phyloP scores from a whole-genome alignment of 2,113 vertebrate species.

The Chinchilla lanigera region DNA sequence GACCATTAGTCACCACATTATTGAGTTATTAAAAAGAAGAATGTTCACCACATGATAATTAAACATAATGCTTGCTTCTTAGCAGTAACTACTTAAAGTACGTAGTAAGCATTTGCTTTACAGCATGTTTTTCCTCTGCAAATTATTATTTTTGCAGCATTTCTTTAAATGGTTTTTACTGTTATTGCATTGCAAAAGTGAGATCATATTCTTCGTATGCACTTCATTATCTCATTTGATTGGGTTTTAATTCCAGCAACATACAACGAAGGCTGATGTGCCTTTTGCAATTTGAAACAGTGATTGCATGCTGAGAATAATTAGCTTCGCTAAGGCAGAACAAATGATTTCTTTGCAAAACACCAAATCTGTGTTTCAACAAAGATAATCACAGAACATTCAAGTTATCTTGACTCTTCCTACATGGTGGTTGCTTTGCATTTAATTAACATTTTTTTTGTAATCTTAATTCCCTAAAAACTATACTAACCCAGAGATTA shows the following conservation, averaged over 20 bases:
- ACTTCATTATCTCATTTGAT: slow-evolving; percentile 87
- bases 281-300: slow-evolving; percentile 83
- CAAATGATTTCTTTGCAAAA: slow-evolving; percentile 82
- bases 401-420: slow-evolving; percentile 62
- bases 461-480: slow-evolving; percentile 69
- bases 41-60: slow-evolving; percentile 72
- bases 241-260: slow-evolving; percentile 86
- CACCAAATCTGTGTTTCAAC: slow-evolving; percentile 71
- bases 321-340: slow-evolving; percentile 82
- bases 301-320: slow-evolving; percentile 84
- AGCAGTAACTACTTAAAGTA: slow-evolving; percentile 83
- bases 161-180: slow-evolving; percentile 79
- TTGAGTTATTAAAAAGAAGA: slow-evolving; percentile 41
- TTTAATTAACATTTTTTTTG: slow-evolving; percentile 80
- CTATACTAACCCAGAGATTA: slow-evolving; percentile 52
- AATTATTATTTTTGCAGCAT: slow-evolving; percentile 82
- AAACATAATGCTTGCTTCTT: slow-evolving; percentile 81
- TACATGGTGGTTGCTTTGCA: slow-evolving; percentile 68
- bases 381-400: slow-evolving; percentile 73
- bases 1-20: not conserved
- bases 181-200: slow-evolving; percentile 82
- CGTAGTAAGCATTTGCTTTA: slow-evolving; percentile 82
- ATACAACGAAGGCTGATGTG: slow-evolving; percentile 79
- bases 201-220: slow-evolving; percentile 79
- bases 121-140: slow-evolving; percentile 69